These are phyloP conservation scores for Hozukius guyotensis DNA, from an alignment of 2,797 vertebrate genomes.

Conservation along the genomic window DNA sequence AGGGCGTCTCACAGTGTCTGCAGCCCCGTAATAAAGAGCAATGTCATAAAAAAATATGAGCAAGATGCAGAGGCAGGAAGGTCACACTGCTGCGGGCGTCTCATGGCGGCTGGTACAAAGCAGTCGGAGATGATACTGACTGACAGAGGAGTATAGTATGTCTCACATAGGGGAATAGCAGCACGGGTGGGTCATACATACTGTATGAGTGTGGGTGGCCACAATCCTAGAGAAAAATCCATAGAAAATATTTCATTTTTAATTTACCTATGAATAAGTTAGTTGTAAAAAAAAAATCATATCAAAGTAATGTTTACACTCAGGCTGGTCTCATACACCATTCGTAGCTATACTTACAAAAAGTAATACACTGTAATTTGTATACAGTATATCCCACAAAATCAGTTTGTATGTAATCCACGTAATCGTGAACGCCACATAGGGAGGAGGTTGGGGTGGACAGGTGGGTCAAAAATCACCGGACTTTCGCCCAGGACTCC, in stretches of 20 bases:
- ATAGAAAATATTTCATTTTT: not conserved
- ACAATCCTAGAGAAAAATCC: not conserved
- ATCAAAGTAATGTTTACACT: not conserved
- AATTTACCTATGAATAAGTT: not conserved
- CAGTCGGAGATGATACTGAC: conserved; percentile 23
- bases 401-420: too few relatives aligned
- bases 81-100: conserved; percentile 51
- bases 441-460: too few relatives aligned
- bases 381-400: too few relatives aligned
- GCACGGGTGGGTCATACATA: not conserved
- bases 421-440: too few relatives aligned
- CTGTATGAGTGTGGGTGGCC: not conserved
- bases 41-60: conserved; percentile 41
- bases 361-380: too few relatives aligned
- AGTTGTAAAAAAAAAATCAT: not conserved
- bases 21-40: conserved; percentile 42
- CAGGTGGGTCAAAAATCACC: too few relatives aligned
- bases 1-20: conserved; percentile 15
- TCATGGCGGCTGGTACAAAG: conserved; percentile 29
- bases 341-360: too few relatives aligned
- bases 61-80: conserved; percentile 29
- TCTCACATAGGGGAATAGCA: conserved; percentile 19
- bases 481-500: too few relatives aligned
- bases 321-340: too few relatives aligned
- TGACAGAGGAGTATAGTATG: conserved; percentile 21